These are phyloP conservation scores for Galemys pyrenaicus DNA, from an alignment of 2,113 vertebrate species.

Conservation along the genomic window DNA sequence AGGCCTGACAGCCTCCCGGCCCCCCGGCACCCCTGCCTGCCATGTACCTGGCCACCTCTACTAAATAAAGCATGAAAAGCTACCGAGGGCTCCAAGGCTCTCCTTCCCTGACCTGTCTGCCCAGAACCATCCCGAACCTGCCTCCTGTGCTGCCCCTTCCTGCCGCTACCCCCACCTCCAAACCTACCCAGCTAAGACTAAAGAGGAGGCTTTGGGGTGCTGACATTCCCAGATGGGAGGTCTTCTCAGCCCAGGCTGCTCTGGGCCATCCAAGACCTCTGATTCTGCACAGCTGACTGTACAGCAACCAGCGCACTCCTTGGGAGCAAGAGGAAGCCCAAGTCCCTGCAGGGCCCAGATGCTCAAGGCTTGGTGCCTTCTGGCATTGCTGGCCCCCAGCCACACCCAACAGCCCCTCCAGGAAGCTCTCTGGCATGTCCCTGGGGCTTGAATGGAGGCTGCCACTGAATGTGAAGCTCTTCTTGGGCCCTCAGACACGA, in stretches of 20 bases:
- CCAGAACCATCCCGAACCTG: no score
- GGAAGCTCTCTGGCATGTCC: background rate
- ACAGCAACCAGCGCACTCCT: accelerated
- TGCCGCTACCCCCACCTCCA: no score
- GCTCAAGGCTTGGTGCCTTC: background rate
- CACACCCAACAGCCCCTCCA: no score
- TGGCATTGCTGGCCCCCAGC: background rate
- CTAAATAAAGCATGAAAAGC: no score
- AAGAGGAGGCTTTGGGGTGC: background rate
- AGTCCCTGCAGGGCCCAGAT: background rate
- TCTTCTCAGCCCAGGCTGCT: background rate
- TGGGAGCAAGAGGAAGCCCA: background rate
- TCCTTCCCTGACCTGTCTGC: no score
- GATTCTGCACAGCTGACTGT: background rate
- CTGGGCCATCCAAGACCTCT: background rate
- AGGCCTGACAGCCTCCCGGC: no score
- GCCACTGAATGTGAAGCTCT: background rate
- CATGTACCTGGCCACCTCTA: no score
- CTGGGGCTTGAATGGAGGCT: background rate
- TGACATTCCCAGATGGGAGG: background rate
- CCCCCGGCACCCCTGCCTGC: no score
- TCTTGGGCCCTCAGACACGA: background rate
- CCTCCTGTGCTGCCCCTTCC: no score
- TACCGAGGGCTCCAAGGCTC: no score
- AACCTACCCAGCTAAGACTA: background rate